Base-by-base conservation (phyloP, 2,113 vertebrate genomes). In the Dicaeum eximium region DNA sequence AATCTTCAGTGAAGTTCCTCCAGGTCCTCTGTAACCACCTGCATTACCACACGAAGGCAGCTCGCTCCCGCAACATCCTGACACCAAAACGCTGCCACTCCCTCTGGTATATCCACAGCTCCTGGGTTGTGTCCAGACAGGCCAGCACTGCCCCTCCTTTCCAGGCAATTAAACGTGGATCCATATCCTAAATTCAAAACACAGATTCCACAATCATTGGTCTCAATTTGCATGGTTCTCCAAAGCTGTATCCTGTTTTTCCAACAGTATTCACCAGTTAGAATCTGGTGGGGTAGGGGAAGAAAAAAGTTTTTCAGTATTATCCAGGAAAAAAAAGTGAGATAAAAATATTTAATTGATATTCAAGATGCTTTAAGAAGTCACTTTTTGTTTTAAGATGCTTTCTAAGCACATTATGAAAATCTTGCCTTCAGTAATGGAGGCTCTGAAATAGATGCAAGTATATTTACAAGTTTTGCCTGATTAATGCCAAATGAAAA, bases 41-140 rank as follows among this genome's bases (percentile, higher is more conserved):
- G 6, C 17, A 23, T 98, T 95, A 99, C 99, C 99, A 99, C 38
- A 99, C 99, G 37, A 99, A 99, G 0, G 99, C 99, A 42, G 99
- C 99, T 97, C 99, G 97, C 93, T 99, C 99, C 12, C 99, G 97
- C 17, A 99, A 92, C 99, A 99, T 99, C 48, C 99, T 97, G 31
- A 99, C 98, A 5, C 99, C 99, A 33, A 99, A 99, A 3, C 99
- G 98, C 88, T 99, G 98, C 99, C 99, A 99, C 75, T 99, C 99
- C 51, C 98, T 97, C 96, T 99, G 99, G 64, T 99, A 99, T 37
- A 99, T 98, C 99, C 99, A 99, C 47, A 99, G 98, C 88, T 99
- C 99, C 96, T 99, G 99, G 2, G 99, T 99, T 21, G 99, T 99
- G 91, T 99, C 99, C 54, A 99, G 96, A 88, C 99, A 99, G 4